Conservation (phyloP, 1,140 invertebrate genomes). For the Uloborus diversus region DNA sequence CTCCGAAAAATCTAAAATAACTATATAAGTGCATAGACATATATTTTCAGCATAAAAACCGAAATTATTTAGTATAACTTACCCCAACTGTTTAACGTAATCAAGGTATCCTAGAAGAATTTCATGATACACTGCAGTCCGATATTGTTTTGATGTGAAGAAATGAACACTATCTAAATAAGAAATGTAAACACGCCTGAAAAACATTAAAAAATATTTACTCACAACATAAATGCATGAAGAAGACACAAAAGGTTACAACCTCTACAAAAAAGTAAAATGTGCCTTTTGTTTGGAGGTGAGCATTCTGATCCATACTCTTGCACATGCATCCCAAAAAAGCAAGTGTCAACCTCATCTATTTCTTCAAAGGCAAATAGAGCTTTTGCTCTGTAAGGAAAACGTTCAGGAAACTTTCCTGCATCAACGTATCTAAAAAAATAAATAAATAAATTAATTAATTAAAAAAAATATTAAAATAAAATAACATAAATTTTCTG, state of each 20-base stretch:
- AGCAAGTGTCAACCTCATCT: slow-evolving; percentile 71
- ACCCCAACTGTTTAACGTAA: slow-evolving; percentile 97
- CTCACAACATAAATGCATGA: background rate
- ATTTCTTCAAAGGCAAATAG: slow-evolving; percentile 73
- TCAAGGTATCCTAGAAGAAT: slow-evolving; percentile 98
- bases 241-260: background rate
- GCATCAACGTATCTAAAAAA: slow-evolving; percentile 46
- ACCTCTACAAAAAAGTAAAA: background rate
- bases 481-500: no score
- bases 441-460: no score
- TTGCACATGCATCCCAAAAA: slow-evolving; percentile 73
- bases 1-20: no score
- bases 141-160: slow-evolving; percentile 93
- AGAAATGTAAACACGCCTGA: slow-evolving; percentile 94
- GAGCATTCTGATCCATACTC: slow-evolving; percentile 68
- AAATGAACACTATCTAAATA: slow-evolving; percentile 99
- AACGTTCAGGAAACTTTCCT: slow-evolving; percentile 38
- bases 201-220: no score
- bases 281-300: slow-evolving; percentile 31
- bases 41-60: background rate
- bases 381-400: slow-evolving; percentile 70
- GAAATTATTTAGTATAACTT: no score
- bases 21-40: background rate
- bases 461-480: no score
- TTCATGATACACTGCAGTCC: slow-evolving; percentile 98